Percentiles rank a stretch among this genome's conserved stretches.
Conservation (phyloP, 2,797 vertebrate genomes). For the Hyperoplus lanceolatus region DNA sequence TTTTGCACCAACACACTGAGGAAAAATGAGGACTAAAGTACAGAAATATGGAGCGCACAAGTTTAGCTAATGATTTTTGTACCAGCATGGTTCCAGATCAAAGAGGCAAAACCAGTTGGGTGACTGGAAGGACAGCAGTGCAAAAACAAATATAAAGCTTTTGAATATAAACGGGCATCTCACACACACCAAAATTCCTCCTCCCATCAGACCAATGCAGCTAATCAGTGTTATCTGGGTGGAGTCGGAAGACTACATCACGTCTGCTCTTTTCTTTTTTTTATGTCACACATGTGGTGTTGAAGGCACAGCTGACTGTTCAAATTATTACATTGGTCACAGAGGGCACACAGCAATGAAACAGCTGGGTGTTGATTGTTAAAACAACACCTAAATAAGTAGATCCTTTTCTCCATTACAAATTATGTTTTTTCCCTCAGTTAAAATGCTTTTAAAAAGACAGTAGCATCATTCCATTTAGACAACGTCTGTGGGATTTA, state of each 20-base stretch:
- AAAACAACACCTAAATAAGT: background rate
- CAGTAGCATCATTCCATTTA: background rate
- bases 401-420: background rate
- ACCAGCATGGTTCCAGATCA: constrained; percentile 63
- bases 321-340: background rate
- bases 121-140: constrained; percentile 44
- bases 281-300: constrained; percentile 5
- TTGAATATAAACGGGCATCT: constrained; percentile 48
- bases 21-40: background rate
- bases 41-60: background rate
- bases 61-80: constrained; percentile 62
- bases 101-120: constrained; percentile 38
- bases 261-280: background rate
- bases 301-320: background rate
- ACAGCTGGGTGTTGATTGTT: constrained; percentile 2
- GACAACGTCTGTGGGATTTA: background rate
- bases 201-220: constrained; percentile 19
- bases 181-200: constrained; percentile 21
- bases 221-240: constrained; percentile 34
- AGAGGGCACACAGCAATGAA: background rate
- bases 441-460: constrained; percentile 3
- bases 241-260: constrained; percentile 9
- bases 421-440: background rate
- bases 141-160: constrained; percentile 59
- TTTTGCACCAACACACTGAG: constrained; percentile 33